These are phyloP conservation scores for Dione juno DNA, from an alignment of 2,888 invertebrate genomes.

Conservation along the genomic window DNA sequence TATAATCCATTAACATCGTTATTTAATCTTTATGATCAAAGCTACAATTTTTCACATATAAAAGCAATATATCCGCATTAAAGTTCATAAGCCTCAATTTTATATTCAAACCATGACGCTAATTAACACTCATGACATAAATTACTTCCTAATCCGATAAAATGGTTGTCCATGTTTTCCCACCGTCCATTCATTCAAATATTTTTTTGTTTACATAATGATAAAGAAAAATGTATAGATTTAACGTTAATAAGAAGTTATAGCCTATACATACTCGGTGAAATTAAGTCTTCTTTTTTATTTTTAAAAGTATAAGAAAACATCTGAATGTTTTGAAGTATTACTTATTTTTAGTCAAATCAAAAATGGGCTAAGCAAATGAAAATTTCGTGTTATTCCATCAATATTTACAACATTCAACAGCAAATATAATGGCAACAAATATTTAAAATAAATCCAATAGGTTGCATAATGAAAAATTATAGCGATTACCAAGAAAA, in stretches of 20 bases:
- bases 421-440: slow-evolving; percentile 4
- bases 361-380: slow-evolving; percentile 6
- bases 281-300: background rate
- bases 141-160: slow-evolving; percentile 77
- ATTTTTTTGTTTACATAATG: slow-evolving; percentile 10
- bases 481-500: slow-evolving; percentile 11
- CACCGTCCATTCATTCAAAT: slow-evolving; percentile 8
- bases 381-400: background rate
- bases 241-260: background rate
- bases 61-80: slow-evolving; percentile 41
- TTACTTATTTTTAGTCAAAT: background rate
- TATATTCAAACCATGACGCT: slow-evolving; percentile 45
- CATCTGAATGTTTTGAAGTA: background rate
- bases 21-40: background rate
- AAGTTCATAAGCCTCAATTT: slow-evolving; percentile 43
- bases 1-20: background rate
- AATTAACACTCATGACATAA: slow-evolving; percentile 52
- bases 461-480: slow-evolving; percentile 1
- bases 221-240: background rate
- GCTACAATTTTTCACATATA: slow-evolving; percentile 23
- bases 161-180: slow-evolving; percentile 24
- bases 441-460: background rate
- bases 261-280: background rate
- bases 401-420: background rate
- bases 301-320: background rate